Conservation (phyloP, 2,888 invertebrate genomes). For the Candidula unifasciata region DNA sequence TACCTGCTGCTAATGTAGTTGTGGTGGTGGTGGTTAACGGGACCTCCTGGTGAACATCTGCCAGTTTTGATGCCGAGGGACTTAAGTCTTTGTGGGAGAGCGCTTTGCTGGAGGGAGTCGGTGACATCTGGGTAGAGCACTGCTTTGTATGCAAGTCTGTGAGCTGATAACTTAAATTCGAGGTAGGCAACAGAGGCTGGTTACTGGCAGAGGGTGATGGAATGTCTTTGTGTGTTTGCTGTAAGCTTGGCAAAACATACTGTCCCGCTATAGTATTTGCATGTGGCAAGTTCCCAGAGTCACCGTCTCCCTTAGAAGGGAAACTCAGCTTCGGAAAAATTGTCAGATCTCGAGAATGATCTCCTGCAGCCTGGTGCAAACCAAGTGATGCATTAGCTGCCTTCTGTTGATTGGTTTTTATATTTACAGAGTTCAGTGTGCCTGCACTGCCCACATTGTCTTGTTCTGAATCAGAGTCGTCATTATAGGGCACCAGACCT, state of each 20-base stretch:
- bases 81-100: background rate
- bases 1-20: slow-evolving; percentile 39
- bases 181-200: slow-evolving; percentile 20
- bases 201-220: background rate
- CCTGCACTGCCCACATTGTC: background rate
- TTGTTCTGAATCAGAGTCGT: slow-evolving; percentile 74
- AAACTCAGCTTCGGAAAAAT: slow-evolving; percentile 3
- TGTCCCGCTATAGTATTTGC: background rate
- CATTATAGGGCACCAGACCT: slow-evolving; percentile 76
- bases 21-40: background rate
- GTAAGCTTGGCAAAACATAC: background rate
- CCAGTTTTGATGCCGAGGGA: background rate
- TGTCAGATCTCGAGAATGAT: slow-evolving; percentile 27
- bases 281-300: background rate
- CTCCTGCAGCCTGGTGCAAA: slow-evolving; percentile 35
- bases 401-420: background rate
- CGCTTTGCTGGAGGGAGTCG: slow-evolving; percentile 11
- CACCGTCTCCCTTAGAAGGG: slow-evolving; percentile 30
- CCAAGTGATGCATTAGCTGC: background rate
- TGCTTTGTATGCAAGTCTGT: slow-evolving; percentile 9
- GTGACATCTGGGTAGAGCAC: background rate
- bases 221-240: slow-evolving; percentile 4
- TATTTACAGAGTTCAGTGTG: background rate
- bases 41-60: background rate
- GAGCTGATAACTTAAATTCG: background rate